Percentiles rank a stretch among this genome's conserved stretches.
phyloP scores from a whole-genome alignment of 2,797 vertebrate genomes.

The Myotis pilosus region DNA sequence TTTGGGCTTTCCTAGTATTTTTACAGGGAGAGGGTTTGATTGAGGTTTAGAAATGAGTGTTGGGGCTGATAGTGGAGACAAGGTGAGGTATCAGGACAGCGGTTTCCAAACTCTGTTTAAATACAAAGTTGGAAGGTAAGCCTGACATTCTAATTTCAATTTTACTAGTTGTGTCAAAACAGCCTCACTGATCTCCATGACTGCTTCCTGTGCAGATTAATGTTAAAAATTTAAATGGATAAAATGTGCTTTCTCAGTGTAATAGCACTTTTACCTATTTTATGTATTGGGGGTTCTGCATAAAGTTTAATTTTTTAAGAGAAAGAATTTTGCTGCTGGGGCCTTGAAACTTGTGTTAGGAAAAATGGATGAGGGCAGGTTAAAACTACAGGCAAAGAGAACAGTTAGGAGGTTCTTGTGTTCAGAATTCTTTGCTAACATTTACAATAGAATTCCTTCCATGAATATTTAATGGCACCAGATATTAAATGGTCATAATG shows the following conservation, averaged over 20 bases:
- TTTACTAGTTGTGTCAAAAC: not conserved
- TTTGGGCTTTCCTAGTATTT: not conserved
- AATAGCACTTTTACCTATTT: not conserved
- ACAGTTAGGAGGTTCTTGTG: not conserved
- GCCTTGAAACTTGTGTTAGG: not conserved
- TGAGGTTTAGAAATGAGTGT: not conserved
- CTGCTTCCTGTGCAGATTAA: not conserved
- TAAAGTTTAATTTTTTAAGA: constrained; percentile 18
- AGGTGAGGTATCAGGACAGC: not conserved
- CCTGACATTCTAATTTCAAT: not conserved
- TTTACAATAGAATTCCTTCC: not conserved
- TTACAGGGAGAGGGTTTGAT: not conserved
- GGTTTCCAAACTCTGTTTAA: constrained; percentile 22
- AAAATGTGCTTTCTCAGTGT: not conserved
- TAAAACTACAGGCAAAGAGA: not conserved
- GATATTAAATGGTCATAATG: not conserved
- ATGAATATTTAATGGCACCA: constrained; percentile 13
- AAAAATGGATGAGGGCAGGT: not conserved
- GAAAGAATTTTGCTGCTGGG: not conserved
- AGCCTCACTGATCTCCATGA: not conserved
- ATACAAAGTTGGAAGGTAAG: not conserved
- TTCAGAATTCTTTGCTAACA: constrained; percentile 20
- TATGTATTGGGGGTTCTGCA: not conserved
- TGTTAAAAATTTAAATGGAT: not conserved
- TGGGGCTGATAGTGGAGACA: not conserved